Conservation (phyloP, 2,888 invertebrate genomes). For the Argyresthia goedartella region DNA sequence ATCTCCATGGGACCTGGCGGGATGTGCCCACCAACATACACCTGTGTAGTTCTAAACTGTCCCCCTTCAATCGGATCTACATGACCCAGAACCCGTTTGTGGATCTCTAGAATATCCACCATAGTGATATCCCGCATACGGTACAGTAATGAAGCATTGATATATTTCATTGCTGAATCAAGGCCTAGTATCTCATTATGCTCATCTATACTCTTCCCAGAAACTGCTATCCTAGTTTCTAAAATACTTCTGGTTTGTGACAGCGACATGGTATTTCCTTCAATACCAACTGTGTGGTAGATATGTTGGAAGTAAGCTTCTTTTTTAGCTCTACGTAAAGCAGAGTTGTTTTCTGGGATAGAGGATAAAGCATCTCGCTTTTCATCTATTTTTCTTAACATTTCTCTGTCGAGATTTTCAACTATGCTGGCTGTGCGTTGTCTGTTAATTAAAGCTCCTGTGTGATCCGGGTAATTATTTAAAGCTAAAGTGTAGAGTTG, state of each 20-base stretch:
- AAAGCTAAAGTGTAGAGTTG: constrained; percentile 90
- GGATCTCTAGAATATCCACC: constrained; percentile 92
- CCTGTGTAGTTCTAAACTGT: constrained; percentile 87
- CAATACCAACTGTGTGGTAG: constrained; percentile 97
- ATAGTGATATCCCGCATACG: constrained; percentile 83
- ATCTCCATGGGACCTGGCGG: constrained; percentile 91
- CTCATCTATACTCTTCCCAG: constrained; percentile 93
- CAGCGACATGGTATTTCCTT: constrained; percentile 97
- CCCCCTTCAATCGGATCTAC: constrained; percentile 96
- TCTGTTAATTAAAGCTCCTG: constrained; percentile 82
- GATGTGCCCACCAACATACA: constrained; percentile 95
- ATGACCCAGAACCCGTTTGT: constrained; percentile 92
- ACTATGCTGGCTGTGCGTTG: constrained; percentile 90
- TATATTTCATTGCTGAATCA: constrained; percentile 95
- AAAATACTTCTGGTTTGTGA: constrained; percentile 92
- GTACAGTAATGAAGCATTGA: constrained; percentile 84
- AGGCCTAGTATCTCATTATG: constrained; percentile 97
- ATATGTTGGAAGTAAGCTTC: constrained; percentile 97
- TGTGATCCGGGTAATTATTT: constrained; percentile 85
- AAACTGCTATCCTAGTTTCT: constrained; percentile 83
- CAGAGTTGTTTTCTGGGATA: constrained; percentile 84
- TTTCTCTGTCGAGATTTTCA: constrained; percentile 87
- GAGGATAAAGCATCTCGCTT: constrained; percentile 86
- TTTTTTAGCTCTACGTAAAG: constrained; percentile 88
- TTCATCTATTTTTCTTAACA: constrained; percentile 83